A percentile compares a stretch with the other conserved stretches of the same genome.
phyloP scores from a whole-genome alignment of 2,113 vertebrate species.

The Callipepla californica region DNA sequence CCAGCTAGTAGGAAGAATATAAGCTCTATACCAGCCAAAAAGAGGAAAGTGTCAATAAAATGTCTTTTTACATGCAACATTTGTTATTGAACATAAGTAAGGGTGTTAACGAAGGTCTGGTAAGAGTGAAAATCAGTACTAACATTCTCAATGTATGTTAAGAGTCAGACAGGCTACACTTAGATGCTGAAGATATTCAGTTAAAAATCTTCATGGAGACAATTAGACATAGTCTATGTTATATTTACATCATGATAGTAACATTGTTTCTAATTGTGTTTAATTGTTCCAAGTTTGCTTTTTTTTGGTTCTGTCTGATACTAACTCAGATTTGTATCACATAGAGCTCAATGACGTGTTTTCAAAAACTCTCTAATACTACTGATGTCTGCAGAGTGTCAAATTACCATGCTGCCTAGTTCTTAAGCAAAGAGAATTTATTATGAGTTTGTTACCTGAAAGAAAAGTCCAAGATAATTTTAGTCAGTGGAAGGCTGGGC shows the following conservation, averaged over 20 bases:
- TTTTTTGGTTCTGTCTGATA: background rate
- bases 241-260: background rate
- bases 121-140: background rate
- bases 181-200: background rate
- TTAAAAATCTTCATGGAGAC: background rate
- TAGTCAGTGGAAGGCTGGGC: background rate
- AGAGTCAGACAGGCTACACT: background rate
- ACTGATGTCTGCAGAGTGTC: background rate
- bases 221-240: background rate
- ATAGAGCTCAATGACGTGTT: background rate
- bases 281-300: background rate
- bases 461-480: background rate
- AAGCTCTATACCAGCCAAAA: no score
- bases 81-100: background rate
- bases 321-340: background rate
- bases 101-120: background rate
- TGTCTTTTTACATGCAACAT: background rate
- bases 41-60: background rate
- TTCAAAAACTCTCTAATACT: background rate
- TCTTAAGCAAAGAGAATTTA: background rate
- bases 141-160: background rate
- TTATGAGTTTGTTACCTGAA: slow-evolving; percentile 26
- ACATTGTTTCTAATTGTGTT: background rate
- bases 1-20: no score
- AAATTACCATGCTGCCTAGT: background rate